Evolutionary conservation across 2,888 invertebrate species (phyloP), one percentile per base, ranked within the genome.

Genomic region (Leptopilina syphax): DNA sequence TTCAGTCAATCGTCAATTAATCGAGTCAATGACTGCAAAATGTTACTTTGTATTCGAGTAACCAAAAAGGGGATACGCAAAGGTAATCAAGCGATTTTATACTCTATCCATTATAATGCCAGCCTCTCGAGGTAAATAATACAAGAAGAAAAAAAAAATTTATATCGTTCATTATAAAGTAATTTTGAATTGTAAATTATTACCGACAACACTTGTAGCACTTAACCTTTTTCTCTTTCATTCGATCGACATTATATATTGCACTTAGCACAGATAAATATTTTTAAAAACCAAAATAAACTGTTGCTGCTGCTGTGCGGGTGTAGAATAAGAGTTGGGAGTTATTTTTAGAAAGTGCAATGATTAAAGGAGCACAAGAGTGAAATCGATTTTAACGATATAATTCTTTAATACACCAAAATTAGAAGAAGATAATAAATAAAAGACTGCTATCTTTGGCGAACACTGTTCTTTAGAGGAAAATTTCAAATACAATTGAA

Each of bases 261-360:
- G 8, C 3, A 57, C 3, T 63, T 34, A 13, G 8, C 27, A 1
- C 9, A 54, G 54, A 70, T 70, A 50, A 50, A 24, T 70, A 50
- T 50, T 10, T 10, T 10, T 10, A 50, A 50, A 10, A 50, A 50
- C 3, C 10, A 50, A 50, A 50, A 50, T 50, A 50, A 50, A 50
- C 9, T 12, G 50, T 2, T 10, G 27, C 27, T 76, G 57, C 13
- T 76, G 57, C 57, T 18, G 77, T 73, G 80, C 27, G 77, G 27
- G 77, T 50, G 54, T n/a, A 24, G 50, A 79, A 18, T 18, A 18
- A 27, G 79, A 68, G 81, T 81, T 54, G 41, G 4, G 6, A 73
- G 54, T 57, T 73, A 57, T 57, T 73, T 57, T 34, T 73, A 57
- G 54, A 73, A 73, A 73, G 70, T 50, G 50, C 54, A 57, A 54